phyloP scores from a whole-genome alignment of 1,140 invertebrate genomes.

The Philotrypesis tridentata region DNA sequence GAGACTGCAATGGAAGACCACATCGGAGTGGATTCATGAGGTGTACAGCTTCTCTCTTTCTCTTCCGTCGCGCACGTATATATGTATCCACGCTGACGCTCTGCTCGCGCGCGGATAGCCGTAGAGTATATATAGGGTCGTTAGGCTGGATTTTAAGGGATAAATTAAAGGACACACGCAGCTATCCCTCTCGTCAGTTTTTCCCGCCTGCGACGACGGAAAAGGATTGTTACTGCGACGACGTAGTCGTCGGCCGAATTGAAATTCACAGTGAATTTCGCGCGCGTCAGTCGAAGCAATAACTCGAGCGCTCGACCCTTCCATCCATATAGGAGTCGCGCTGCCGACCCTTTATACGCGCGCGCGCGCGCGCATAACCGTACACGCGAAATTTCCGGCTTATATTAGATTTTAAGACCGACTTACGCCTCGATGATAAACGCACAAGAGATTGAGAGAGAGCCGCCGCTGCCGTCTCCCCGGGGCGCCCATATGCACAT shows the following conservation, averaged over 20 bases:
- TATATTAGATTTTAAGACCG: constrained; percentile 19
- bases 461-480: too few relatives aligned
- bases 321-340: background rate
- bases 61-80: too few relatives aligned
- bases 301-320: background rate
- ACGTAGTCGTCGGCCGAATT: too few relatives aligned
- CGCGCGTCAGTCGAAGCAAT: too few relatives aligned
- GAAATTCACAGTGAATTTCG: too few relatives aligned
- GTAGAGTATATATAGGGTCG: too few relatives aligned
- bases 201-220: too few relatives aligned
- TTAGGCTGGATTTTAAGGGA: background rate
- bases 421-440: constrained; percentile 17
- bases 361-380: background rate
- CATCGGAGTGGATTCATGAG: background rate
- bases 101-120: too few relatives aligned
- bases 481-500: background rate
- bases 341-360: background rate
- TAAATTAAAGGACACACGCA: background rate
- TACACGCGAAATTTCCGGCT: background rate
- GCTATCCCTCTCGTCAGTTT: too few relatives aligned
- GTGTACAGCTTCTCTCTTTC: background rate
- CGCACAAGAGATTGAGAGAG: too few relatives aligned
- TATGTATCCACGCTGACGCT: too few relatives aligned
- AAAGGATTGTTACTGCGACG: background rate
- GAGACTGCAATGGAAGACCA: background rate